Evolutionary conservation across 2,113 vertebrate genomes (phyloP).

Genomic region (Talpa occidentalis): DNA sequence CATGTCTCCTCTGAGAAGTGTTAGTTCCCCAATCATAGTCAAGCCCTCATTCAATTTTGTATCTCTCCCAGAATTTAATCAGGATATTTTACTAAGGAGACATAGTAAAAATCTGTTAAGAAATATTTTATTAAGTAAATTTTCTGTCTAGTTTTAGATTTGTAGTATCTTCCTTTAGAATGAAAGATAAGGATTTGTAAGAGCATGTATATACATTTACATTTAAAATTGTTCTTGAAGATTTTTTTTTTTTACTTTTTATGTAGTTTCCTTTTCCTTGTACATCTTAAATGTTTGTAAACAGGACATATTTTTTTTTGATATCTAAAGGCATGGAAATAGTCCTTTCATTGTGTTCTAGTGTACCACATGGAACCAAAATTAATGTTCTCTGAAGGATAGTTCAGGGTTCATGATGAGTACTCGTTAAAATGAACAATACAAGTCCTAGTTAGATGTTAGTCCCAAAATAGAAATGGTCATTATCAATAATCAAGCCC

Average conservation of each 20-base stretch:
- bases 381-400: conserved; percentile 29
- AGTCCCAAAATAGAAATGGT: conserved; percentile 68
- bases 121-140: conserved; percentile 18
- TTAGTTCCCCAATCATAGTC: neutral
- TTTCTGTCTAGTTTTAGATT: neutral
- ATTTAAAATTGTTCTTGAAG: conserved; percentile 12
- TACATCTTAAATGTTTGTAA: conserved; percentile 36
- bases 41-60: neutral
- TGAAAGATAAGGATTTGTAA: conserved; percentile 10
- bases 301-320: conserved; percentile 16
- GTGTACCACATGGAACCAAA: conserved; percentile 35
- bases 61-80: neutral
- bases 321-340: conserved; percentile 45
- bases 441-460: conserved; percentile 46
- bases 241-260: conserved; percentile 13
- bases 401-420: conserved; percentile 55
- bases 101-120: neutral
- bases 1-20: neutral
- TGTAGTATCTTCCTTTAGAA: conserved; percentile 14
- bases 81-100: neutral
- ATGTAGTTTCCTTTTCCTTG: conserved; percentile 31
- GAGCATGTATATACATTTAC: neutral
- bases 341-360: neutral
- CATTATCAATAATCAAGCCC: conserved; percentile 67
- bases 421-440: conserved; percentile 53